Evolutionary conservation across 2,797 vertebrate species (phyloP), one percentile per base, ranked within the genome.

Genomic region (Acanthopagrus latus): DNA sequence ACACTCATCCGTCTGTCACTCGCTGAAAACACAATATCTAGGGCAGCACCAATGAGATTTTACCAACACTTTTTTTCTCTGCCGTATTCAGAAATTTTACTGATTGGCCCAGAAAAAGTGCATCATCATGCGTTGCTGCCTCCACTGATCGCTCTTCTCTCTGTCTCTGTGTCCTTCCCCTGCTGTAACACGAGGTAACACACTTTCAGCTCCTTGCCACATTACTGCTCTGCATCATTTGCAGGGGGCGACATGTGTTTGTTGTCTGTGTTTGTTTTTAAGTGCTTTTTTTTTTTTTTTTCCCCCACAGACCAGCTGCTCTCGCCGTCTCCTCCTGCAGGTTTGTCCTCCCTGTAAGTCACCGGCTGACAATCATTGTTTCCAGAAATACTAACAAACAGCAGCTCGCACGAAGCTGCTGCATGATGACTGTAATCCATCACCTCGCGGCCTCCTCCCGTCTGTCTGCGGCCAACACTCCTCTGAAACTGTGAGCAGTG

Each of bases 141-240:
- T 69, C 55, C 10, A 12, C 50, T 50, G 21, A 51, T 2, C 44
- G 60, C 58, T 43, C 58, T n/a, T n/a, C 54, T 44, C 46, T 50
- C 33, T 33, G 33, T 33, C 33, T 33, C 33, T 33, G 3, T 7
- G 29, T 59, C 14, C 14, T 64, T 56, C 47, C 56, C 44, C 70
- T 12, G 12, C 25, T 50, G 25, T 3, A 5, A 77, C 64, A 76
- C 12, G 10, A 63, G 47, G 38, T 52, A 71, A 16, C 56, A 74
- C 75, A 56, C 71, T 80, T 71, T 60, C 38, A 2, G 72, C 78
- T 84, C 77, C 50, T 63, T 82, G 86, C 71, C 63, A 73, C 86
- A 89, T 87, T 86, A 86, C 65, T 67, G n/a, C 74, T 63, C 55
- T 16, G 70, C 82, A 55, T 74, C 79, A 68, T 84, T 88, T 73